Base-by-base conservation (phyloP, 2,797 vertebrate genomes). In the Aratinga solstitialis region DNA sequence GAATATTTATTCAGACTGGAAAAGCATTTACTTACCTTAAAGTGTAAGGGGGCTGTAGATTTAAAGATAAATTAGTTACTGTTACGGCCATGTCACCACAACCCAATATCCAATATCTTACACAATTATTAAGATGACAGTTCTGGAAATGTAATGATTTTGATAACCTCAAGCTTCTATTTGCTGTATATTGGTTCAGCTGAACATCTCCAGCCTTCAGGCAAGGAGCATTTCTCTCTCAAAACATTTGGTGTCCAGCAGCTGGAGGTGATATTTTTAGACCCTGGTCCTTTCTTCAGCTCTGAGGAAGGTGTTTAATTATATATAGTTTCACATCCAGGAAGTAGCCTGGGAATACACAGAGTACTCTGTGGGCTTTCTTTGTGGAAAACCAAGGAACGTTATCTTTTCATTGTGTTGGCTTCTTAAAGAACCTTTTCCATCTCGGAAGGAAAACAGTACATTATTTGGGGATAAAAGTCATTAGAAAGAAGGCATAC, bases 361-460 rank as follows among this genome's bases (percentile, higher is more conserved):
- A 3, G 59, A 29, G 42, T 72, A 9, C 26, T 80, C 68, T 89
- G 38, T 72, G 66, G 66, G 32, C 18, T 85, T 1, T 78, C 50
- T 89, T 87, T 94, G 87, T 94, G 71, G 47, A 78, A 92, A 79
- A 40, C 88, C 73, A 93, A 92, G 92, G 78, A 65, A 76, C 26
- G 8, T 61, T 95, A 59, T 93, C 43, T 78, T 82, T 83, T 42
- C 59, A 29, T 83, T 91, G 13, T 76, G 26, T 17, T 91, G 45
- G 36, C 21, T 87, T 75, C 62, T 63, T 77, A n/a, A 89, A 88
- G 75, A 38, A 24, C 9, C 3, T 24, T 86, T 83, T 86, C 29
- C 1, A 30, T 69, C 76, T 84, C 40, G 56, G 54, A 47, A 20
- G 47, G 54, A 73, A 83, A 91, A 7, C 7, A 7, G 30, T 61